Percentiles rank a stretch among this genome's conserved stretches.
Conservation (phyloP, 2,888 invertebrate species). For the Mystacides longicornis region DNA sequence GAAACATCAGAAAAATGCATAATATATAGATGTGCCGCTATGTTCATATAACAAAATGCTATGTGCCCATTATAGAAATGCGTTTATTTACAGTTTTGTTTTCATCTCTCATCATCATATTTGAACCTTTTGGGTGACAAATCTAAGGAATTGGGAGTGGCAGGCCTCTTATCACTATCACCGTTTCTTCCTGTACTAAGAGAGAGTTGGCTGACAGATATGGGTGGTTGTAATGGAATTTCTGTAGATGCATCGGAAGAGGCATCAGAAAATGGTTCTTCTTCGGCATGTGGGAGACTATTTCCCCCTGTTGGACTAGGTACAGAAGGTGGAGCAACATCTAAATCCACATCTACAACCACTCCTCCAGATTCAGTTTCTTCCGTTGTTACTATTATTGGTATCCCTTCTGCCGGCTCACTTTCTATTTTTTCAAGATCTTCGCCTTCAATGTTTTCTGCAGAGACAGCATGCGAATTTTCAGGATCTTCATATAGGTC, state of each 20-base stretch:
- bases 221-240: conserved; percentile 40
- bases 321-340: conserved; percentile 19
- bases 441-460: background rate
- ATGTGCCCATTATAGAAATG: background rate
- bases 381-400: background rate
- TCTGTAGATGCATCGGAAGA: conserved; percentile 40
- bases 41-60: conserved; percentile 4
- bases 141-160: background rate
- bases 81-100: background rate
- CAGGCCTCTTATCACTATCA: background rate
- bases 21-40: too few species aligned
- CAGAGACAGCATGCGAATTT: background rate
- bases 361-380: background rate
- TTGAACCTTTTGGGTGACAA: conserved; percentile 17
- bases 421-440: background rate
- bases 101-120: conserved; percentile 19
- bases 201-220: conserved; percentile 32
- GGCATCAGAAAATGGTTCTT: conserved; percentile 20
- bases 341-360: conserved; percentile 4
- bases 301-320: conserved; percentile 15
- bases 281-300: conserved; percentile 6
- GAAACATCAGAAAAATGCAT: too few species aligned
- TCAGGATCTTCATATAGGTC: background rate
- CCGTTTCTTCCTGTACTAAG: conserved; percentile 9
- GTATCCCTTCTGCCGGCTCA: background rate